Base-by-base conservation (phyloP, 1,140 invertebrate species). In the Pogonognathellus flavescens region DNA sequence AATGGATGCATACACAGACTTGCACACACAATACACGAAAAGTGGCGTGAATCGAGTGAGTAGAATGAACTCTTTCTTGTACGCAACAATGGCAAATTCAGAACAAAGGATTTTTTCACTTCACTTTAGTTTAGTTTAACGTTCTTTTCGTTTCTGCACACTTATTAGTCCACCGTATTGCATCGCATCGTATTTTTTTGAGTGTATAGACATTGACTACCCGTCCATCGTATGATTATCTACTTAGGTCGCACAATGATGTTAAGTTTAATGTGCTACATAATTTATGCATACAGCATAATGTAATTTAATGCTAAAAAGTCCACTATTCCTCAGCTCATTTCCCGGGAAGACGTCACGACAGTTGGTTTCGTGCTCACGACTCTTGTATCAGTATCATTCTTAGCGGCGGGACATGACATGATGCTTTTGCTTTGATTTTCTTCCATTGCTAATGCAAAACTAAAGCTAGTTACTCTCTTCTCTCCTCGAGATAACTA, bases 291-390 rank as follows among this genome's bases (percentile, higher is more conserved):
- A 76, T 76, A 49, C 70, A 66, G 62, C 22, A 25, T 66, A 66
- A 31, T 20, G 8, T 66, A 66, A 66, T 66, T 66, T 76, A 76
- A 76, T 76, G 70, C 70, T 76, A 76, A 76, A 76, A 76, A 76
- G 70, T 76, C 70, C 70, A 50, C 70, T 76, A 50, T 76, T 76
- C 70, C 70, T 76, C 70, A 76, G 70, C 25, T 50, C 70, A 76
- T 81, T 81, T 81, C 80, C 55, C 80, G 80, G 80, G 52, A 50
- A 57, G 80, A 81, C 80, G 80, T 81, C 80, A 81, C 80, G 80
- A 81, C 50, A 81, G 20, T 53, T 55, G 80, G 50, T 81, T 81
- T 81, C 80, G 80, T 81, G 80, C 80, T 25, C 80, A 81, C 80
- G 80, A 81, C 80, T 81, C 53, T 25, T 55, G 80, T 55, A 57